Evolutionary conservation across 2,113 vertebrate genomes (phyloP).

Genomic region (Neoarius graeffei): DNA sequence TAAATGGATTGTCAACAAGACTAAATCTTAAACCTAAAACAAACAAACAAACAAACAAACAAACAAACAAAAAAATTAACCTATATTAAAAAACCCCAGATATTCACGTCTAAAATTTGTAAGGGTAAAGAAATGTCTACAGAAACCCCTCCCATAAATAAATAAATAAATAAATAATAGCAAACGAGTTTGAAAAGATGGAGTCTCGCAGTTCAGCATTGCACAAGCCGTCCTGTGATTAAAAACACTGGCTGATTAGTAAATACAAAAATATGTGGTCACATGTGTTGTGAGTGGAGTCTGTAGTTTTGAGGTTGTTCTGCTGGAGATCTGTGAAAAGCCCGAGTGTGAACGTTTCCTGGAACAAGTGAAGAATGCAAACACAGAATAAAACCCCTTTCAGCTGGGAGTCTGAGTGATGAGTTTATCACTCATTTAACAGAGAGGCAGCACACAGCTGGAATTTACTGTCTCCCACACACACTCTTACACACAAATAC

Average conservation of each 20-base stretch:
- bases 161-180: no score
- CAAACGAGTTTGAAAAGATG: not conserved
- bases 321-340: not conserved
- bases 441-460: not conserved
- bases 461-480: not conserved
- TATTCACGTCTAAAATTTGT: no score
- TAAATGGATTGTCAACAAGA: no score
- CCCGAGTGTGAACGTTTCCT: constrained; percentile 20
- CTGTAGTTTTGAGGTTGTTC: not conserved
- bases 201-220: not conserved
- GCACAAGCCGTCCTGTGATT: not conserved
- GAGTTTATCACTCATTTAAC: not conserved
- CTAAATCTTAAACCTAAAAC: no score
- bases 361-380: constrained; percentile 19
- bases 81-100: no score
- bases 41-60: no score
- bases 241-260: not conserved
- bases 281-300: not conserved
- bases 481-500: not conserved
- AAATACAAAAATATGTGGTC: not conserved
- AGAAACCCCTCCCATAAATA: no score
- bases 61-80: no score
- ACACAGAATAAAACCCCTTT: constrained; percentile 24
- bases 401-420: not conserved
- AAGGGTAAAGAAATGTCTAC: no score